phyloP scores from a whole-genome alignment of 2,888 invertebrate species.

The Trichogramma dendrolimi region DNA sequence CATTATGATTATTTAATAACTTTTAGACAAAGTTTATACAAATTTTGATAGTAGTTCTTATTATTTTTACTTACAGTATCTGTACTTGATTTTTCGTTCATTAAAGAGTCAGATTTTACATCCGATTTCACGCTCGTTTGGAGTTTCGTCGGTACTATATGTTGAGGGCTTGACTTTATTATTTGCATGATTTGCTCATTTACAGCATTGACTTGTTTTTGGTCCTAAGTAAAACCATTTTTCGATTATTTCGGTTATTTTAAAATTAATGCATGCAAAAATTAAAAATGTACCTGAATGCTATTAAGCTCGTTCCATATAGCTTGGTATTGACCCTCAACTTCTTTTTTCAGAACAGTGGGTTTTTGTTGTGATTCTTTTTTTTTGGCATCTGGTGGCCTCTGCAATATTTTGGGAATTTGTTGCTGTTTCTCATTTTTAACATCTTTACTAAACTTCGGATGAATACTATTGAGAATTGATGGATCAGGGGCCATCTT shows the following conservation, averaged over 20 bases:
- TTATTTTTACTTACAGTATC: too few relatives aligned
- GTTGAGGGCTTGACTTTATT: too few relatives aligned
- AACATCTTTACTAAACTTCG: slow-evolving; percentile 8
- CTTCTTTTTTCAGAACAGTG: background rate
- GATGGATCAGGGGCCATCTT: slow-evolving; percentile 12
- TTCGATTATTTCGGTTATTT: background rate
- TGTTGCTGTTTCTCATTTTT: background rate
- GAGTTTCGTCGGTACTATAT: too few relatives aligned
- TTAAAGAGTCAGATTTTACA: too few relatives aligned
- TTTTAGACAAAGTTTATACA: too few relatives aligned
- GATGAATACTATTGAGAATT: slow-evolving; percentile 17
- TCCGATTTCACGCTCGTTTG: too few relatives aligned
- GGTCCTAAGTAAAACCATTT: too few relatives aligned
- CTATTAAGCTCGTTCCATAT: slow-evolving; percentile 49
- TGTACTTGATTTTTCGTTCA: too few relatives aligned
- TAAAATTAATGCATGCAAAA: background rate
- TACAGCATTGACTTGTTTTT: too few relatives aligned
- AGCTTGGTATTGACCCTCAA: slow-evolving; percentile 39
- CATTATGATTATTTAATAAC: too few relatives aligned
- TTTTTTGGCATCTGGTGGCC: background rate
- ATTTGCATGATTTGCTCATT: too few relatives aligned
- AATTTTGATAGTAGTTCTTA: too few relatives aligned
- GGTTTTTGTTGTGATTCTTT: slow-evolving; percentile 9
- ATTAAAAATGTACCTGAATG: slow-evolving; percentile 33
- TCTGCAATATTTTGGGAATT: slow-evolving; percentile 10